Percentiles rank a stretch among this genome's conserved stretches.
Evolutionary conservation across 1,140 invertebrate species (phyloP).

Genomic region (Cyclargus thomasi): DNA sequence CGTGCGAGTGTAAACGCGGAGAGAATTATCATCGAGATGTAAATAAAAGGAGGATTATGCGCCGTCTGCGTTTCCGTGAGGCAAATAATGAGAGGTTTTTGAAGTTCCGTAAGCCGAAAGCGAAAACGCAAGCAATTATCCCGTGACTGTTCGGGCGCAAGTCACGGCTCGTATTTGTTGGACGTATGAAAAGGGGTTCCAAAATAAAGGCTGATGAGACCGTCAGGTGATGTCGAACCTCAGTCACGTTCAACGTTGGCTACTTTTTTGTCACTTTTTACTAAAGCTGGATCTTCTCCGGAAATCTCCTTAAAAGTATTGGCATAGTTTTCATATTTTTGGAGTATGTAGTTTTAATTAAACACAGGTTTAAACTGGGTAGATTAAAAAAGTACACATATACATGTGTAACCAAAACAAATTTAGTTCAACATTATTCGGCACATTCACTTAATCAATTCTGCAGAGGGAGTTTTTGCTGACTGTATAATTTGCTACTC

Average conservation of each 20-base stretch:
- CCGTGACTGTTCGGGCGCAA: background rate
- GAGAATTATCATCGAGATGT: constrained; percentile 54
- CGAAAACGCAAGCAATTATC: background rate
- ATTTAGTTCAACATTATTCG: too few species aligned
- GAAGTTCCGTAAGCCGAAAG: background rate
- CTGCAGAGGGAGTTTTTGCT: background rate
- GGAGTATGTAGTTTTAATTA: too few species aligned
- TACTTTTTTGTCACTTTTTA: too few species aligned
- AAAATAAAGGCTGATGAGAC: background rate
- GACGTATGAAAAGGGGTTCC: background rate
- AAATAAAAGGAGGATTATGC: constrained; percentile 46
- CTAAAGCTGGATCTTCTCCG: too few species aligned
- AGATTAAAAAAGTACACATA: too few species aligned
- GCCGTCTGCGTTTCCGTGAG: constrained; percentile 29
- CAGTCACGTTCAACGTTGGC: too few species aligned
- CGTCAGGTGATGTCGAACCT: too few species aligned
- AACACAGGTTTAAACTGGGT: too few species aligned
- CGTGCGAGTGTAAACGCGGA: constrained; percentile 50
- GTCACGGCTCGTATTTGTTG: background rate
- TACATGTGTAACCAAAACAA: too few species aligned
- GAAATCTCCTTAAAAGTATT: too few species aligned
- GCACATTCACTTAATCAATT: too few species aligned
- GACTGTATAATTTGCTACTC: background rate
- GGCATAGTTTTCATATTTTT: too few species aligned
- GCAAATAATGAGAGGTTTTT: constrained; percentile 7